phyloP scores from a whole-genome alignment of 2,888 invertebrate species.

The Phalera bucephala region DNA sequence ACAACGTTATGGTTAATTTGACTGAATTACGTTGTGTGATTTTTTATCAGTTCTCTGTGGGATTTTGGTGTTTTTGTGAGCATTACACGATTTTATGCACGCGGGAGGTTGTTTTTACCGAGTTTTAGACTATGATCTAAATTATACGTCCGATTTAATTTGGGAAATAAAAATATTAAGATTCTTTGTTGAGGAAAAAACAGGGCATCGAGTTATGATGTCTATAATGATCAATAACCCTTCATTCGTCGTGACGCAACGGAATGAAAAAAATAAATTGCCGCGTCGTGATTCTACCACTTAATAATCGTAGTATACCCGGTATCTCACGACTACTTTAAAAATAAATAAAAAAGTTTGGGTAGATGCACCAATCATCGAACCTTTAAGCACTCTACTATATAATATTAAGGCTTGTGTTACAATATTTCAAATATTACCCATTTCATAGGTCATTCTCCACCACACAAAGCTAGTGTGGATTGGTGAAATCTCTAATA shows the following conservation, averaged over 20 bases:
- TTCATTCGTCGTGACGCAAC: slow-evolving; percentile 66
- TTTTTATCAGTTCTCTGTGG: slow-evolving; percentile 40
- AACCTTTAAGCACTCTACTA: slow-evolving; percentile 11
- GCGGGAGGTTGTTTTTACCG: too few species aligned
- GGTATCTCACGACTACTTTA: slow-evolving; percentile 81
- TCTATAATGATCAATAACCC: slow-evolving; percentile 75
- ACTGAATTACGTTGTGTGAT: slow-evolving; percentile 52
- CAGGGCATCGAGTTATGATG: slow-evolving; percentile 57
- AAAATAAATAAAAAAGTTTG: slow-evolving; percentile 53
- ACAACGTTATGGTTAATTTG: slow-evolving; percentile 66
- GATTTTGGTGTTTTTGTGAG: slow-evolving; percentile 39
- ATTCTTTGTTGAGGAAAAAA: slow-evolving; percentile 53
- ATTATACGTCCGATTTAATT: slow-evolving; percentile 48
- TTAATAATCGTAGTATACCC: slow-evolving; percentile 74
- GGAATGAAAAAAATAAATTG: slow-evolving; percentile 59
- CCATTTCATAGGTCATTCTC: too few species aligned
- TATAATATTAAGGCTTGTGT: too few species aligned
- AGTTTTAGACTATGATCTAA: slow-evolving; percentile 25
- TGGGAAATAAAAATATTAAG: slow-evolving; percentile 41
- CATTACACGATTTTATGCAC: slow-evolving; percentile 57
- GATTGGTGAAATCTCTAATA: too few species aligned
- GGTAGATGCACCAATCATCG: slow-evolving; percentile 28
- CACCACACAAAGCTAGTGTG: too few species aligned
- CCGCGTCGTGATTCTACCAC: slow-evolving; percentile 75
- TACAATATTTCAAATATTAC: too few species aligned